phyloP scores from a whole-genome alignment of 2,888 invertebrate genomes.

The Mellilla xanthometata region DNA sequence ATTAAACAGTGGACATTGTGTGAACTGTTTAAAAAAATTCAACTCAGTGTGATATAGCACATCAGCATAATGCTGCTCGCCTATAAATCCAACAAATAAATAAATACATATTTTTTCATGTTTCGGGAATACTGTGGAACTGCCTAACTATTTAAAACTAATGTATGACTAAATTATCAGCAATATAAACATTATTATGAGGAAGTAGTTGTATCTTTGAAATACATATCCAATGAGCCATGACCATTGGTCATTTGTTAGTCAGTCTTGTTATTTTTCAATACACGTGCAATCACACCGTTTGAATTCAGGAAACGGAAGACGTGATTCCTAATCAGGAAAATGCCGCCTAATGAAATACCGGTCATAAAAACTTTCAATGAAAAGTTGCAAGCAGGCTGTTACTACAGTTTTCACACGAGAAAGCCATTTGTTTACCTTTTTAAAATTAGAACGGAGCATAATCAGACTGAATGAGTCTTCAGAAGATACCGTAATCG shows the following conservation, averaged over 20 bases:
- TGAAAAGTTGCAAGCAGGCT: neutral
- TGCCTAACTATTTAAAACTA: too few species aligned
- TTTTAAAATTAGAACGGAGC: constrained; percentile 11
- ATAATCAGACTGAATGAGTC: constrained; percentile 8
- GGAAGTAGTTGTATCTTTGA: too few species aligned
- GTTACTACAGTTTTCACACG: too few species aligned
- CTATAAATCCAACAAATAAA: too few species aligned
- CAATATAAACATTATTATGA: too few species aligned
- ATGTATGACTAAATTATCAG: too few species aligned
- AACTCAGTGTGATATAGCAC: too few species aligned
- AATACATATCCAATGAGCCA: constrained; percentile 1
- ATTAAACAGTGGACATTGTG: too few species aligned
- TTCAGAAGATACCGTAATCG: constrained; percentile 18
- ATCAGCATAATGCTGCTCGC: too few species aligned
- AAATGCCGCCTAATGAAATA: constrained; percentile 19
- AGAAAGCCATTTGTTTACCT: constrained; percentile 5
- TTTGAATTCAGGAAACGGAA: constrained; percentile 29
- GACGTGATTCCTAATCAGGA: constrained; percentile 22
- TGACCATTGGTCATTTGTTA: neutral
- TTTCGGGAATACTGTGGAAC: too few species aligned
- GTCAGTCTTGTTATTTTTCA: neutral
- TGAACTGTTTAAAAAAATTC: too few species aligned
- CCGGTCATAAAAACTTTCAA: neutral
- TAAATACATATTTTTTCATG: too few species aligned
- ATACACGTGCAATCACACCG: constrained; percentile 16